Conservation (phyloP, 2,888 invertebrate species). For the Nephrotoma appendiculata region DNA sequence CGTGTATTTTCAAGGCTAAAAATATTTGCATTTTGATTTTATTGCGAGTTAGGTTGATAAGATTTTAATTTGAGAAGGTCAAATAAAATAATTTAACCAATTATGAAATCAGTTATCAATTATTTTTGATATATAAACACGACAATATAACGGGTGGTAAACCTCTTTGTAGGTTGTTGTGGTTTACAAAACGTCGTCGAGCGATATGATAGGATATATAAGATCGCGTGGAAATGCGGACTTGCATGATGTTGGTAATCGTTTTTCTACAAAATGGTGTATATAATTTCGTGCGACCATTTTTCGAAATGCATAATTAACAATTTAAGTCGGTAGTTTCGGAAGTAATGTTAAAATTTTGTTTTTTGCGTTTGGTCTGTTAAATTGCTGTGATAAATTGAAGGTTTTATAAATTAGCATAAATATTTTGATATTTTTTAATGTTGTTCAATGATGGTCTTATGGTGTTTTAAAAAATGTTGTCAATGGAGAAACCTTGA, state of each 20-base stretch:
- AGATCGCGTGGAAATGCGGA: neutral
- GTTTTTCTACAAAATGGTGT: neutral
- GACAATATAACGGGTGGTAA: neutral
- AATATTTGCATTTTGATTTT: neutral
- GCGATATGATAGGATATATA: neutral
- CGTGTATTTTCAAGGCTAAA: neutral
- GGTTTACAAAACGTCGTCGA: neutral
- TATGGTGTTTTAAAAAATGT: neutral
- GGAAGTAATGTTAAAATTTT: neutral
- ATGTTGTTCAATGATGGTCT: neutral
- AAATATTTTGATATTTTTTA: neutral
- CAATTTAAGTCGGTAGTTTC: neutral
- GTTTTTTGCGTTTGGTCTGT: neutral
- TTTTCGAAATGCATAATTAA: neutral
- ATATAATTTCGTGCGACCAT: neutral
- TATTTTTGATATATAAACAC: neutral
- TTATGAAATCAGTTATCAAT: neutral
- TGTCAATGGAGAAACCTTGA: neutral
- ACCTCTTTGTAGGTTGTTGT: no score
- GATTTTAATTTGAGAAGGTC: neutral
- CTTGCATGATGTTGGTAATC: neutral
- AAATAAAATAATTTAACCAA: neutral
- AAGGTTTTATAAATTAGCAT: neutral
- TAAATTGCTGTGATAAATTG: neutral
- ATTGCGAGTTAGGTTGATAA: neutral